These are phyloP conservation scores for Corythornis madagascariensis DNA, from an alignment of 2,113 vertebrate genomes.

Conservation along the genomic window DNA sequence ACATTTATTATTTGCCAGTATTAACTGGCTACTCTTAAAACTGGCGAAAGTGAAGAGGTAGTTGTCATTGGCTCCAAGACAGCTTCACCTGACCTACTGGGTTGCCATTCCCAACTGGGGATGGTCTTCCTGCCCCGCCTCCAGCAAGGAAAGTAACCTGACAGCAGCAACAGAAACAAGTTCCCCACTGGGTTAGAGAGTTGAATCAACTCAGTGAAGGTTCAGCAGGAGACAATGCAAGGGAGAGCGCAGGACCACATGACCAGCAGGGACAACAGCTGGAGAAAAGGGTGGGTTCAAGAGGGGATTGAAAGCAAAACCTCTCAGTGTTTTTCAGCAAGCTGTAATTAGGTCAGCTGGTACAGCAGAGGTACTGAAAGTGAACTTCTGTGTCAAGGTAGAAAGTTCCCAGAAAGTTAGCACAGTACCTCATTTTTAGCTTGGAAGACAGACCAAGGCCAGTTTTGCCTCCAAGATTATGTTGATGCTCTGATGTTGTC, in stretches of 20 bases:
- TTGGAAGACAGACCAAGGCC: not conserved
- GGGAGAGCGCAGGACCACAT: not conserved
- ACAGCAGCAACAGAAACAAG: not conserved
- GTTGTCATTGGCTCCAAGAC: slow-evolving; percentile 15
- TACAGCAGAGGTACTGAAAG: not conserved
- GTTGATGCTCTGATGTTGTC: not conserved
- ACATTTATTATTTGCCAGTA: slow-evolving; percentile 42
- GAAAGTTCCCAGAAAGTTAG: not conserved
- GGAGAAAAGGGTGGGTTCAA: not conserved
- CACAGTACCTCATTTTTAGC: not conserved
- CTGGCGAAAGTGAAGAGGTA: not conserved
- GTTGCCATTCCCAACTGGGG: slow-evolving; percentile 2
- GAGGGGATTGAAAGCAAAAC: not conserved
- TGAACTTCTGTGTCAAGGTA: not conserved
- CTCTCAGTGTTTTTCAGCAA: not conserved
- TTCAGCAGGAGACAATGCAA: not conserved
- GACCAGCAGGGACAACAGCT: not conserved
- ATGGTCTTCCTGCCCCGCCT: not conserved
- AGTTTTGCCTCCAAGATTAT: not conserved
- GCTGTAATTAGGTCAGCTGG: not conserved
- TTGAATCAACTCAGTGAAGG: not conserved
- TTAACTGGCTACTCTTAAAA: slow-evolving; percentile 37
- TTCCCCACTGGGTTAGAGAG: not conserved
- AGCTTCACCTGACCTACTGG: not conserved
- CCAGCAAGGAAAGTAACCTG: not conserved